A percentile compares a stretch with the other conserved stretches of the same genome.
Conservation (phyloP, 1,140 invertebrate genomes). For the Euwallacea fornicatus region DNA sequence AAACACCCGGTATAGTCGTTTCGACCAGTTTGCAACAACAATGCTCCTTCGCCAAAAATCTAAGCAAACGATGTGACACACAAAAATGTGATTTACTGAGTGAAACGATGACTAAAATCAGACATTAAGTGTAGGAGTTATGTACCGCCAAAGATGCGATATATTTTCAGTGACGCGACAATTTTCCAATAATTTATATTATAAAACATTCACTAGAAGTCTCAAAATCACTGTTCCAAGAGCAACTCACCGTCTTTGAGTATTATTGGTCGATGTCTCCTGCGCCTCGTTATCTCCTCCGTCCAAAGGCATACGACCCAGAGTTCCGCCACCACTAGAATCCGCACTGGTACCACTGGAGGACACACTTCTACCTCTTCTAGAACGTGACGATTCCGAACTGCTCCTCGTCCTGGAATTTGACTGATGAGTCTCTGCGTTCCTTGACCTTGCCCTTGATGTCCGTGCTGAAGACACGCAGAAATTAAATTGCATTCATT, state of each 20-base stretch:
- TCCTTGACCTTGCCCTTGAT: conserved; percentile 25
- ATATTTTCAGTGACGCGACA: no score
- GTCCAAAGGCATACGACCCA: not conserved
- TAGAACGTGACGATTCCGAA: conserved; percentile 48
- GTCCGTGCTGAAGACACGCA: not conserved
- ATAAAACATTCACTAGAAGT: no score
- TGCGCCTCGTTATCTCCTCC: not conserved
- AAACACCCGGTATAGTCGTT: no score
- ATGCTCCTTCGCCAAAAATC: no score
- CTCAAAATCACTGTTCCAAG: no score
- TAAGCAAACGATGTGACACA: no score
- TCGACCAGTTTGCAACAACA: no score
- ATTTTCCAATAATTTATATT: no score
- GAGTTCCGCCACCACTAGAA: not conserved
- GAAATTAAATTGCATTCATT: not conserved
- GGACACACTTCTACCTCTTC: conserved; percentile 31
- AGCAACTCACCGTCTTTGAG: not conserved
- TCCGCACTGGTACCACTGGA: not conserved
- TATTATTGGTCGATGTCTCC: not conserved
- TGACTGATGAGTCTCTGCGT: conserved; percentile 40
- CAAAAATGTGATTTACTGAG: no score
- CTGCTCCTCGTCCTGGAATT: conserved; percentile 46
- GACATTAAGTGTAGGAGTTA: no score
- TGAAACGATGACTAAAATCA: no score
- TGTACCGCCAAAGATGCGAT: no score